A percentile compares a stretch with the other conserved stretches of the same genome.
Evolutionary conservation across 53 echinoderm and acorn worm genomes (phyloP).

Genomic region (Henricia sp.): DNA sequence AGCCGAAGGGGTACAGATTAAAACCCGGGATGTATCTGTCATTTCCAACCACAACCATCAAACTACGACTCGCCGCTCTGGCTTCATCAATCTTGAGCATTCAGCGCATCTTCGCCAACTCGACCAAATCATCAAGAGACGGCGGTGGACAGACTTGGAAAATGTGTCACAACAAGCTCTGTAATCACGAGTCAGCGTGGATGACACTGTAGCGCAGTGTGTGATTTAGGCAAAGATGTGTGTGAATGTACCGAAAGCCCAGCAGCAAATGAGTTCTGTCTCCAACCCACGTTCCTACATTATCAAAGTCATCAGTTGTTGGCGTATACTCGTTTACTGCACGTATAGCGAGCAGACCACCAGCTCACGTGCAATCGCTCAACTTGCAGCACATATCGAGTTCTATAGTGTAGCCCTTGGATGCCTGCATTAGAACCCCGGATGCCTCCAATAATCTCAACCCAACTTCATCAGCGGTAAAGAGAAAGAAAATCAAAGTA

Average conservation of each 20-base stretch:
- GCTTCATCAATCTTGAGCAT: not conserved
- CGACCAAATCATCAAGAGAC: not conserved
- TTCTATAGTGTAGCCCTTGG: too few relatives aligned
- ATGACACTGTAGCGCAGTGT: not conserved
- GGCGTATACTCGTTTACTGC: not conserved
- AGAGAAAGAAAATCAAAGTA: too few relatives aligned
- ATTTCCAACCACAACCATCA: not conserved
- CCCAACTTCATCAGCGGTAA: too few relatives aligned
- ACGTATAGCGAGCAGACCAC: not conserved
- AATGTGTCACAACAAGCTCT: not conserved
- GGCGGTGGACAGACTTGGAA: too few relatives aligned
- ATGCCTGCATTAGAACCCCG: too few relatives aligned
- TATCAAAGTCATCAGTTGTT: slow-evolving; percentile 1
- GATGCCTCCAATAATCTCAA: too few relatives aligned
- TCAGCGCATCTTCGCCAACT: not conserved
- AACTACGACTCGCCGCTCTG: not conserved
- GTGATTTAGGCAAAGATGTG: not conserved
- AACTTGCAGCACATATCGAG: not conserved
- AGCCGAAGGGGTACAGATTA: not conserved
- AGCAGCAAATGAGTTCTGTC: slow-evolving; percentile 30
- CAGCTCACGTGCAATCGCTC: not conserved
- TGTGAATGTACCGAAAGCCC: not conserved
- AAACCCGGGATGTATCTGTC: not conserved
- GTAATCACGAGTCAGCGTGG: not conserved
- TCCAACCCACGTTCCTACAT: not conserved